Percentiles rank a stretch among this genome's conserved stretches.
These are phyloP conservation scores for Toxotes jaculatrix DNA, from an alignment of 2,113 vertebrate genomes.

Conservation along the genomic window DNA sequence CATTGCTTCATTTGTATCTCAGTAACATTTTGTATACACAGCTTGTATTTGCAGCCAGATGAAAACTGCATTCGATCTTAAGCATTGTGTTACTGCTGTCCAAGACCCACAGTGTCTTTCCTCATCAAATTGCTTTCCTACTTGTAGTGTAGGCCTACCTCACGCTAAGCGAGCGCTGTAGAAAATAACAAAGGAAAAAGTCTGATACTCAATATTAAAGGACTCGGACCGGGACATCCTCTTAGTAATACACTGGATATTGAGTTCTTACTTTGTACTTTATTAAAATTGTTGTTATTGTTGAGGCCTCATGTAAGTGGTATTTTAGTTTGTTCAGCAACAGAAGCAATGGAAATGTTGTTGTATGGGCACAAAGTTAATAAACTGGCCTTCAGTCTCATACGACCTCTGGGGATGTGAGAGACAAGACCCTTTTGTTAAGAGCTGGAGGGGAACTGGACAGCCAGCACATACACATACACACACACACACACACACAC, in stretches of 20 bases:
- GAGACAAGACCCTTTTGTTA: slow-evolving; percentile 68
- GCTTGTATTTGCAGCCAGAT: not conserved
- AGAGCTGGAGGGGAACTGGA: slow-evolving; percentile 21
- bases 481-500: not conserved
- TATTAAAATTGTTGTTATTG: too few relatives aligned
- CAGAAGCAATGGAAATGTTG: slow-evolving; percentile 39
- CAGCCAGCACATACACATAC: not conserved
- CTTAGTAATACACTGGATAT: slow-evolving; percentile 38
- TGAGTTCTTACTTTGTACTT: slow-evolving; percentile 6
- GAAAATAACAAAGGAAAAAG: not conserved
- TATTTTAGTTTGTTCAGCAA: slow-evolving; percentile 4
- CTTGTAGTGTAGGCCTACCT: not conserved
- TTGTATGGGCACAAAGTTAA: slow-evolving; percentile 45
- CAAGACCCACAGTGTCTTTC: not conserved
- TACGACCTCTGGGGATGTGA: slow-evolving; percentile 52
- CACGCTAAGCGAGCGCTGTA: not conserved
- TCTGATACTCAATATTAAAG: slow-evolving; percentile 11
- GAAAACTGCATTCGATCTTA: not conserved
- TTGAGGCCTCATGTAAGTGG: not conserved
- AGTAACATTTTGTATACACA: not conserved
- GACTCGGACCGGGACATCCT: not conserved
- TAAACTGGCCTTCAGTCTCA: slow-evolving; percentile 41
- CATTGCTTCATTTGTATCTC: not conserved
- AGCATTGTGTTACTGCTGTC: not conserved
- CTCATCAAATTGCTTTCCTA: not conserved